Evolutionary conservation across 2,888 invertebrate genomes (phyloP).

Genomic region (Scaeva pyrastri): DNA sequence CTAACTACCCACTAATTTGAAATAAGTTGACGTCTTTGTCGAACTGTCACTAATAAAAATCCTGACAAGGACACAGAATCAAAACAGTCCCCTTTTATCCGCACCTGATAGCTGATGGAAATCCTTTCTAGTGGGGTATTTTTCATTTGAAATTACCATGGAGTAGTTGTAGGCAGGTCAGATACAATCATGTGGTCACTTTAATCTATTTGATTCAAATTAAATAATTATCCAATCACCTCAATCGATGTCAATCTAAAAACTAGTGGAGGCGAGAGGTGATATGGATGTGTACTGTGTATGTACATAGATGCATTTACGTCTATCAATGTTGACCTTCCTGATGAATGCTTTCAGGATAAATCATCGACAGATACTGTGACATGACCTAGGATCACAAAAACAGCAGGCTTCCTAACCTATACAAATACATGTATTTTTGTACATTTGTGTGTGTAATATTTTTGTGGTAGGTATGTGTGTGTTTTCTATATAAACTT

Average conservation of each 20-base stretch:
- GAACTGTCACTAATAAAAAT: too few species aligned
- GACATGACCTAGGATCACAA: conserved; percentile 23
- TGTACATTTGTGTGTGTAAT: too few species aligned
- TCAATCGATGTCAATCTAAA: neutral
- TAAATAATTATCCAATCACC: conserved; percentile 19
- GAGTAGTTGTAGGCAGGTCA: neutral
- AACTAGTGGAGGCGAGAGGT: conserved; percentile 18
- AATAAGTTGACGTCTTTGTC: too few species aligned
- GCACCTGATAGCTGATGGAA: too few species aligned
- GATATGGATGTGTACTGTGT: neutral
- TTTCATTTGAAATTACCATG: too few species aligned
- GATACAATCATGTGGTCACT: neutral
- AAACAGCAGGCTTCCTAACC: neutral
- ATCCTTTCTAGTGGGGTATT: too few species aligned
- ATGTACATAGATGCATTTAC: too few species aligned
- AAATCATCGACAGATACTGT: neutral
- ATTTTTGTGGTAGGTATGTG: neutral
- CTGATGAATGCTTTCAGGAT: neutral
- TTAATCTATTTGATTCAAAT: neutral
- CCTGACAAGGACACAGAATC: too few species aligned
- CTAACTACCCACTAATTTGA: too few species aligned
- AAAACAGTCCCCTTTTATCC: too few species aligned
- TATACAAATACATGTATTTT: too few species aligned
- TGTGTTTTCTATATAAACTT: neutral
- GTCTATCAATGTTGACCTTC: neutral